Base-by-base conservation (phyloP, 2,888 invertebrate species). In the Caenorhabditis sp. region DNA sequence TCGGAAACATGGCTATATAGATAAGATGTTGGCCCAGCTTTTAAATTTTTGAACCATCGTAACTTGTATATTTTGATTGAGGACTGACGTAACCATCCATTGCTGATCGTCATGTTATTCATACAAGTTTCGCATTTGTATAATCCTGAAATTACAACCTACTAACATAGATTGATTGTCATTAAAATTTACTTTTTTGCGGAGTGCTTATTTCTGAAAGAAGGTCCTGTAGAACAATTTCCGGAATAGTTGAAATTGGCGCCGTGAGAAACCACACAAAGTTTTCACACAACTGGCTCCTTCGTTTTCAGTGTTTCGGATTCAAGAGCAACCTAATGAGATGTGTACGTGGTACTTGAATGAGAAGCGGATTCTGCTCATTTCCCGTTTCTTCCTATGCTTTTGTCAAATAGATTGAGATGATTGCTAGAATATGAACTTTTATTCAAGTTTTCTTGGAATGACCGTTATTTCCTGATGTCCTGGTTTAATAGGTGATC, bases 311-410 rank as follows among this genome's bases (percentile, higher is more conserved):
- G 49, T 66, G 66, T 66, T 31, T 58, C 58, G 44, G 58, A 35
- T 35, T 70, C 51, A 66, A 66, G 31, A 75, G 74, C 64, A 75
- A 66, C 56, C 74, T 76, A 76, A 76, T 77, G 76, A 61, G 69
- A 61, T 59, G 59, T 58, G 72, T 73, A 73, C 72, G 61, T 73
- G 72, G 58, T 35, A 49, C 61, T 51, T 73, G 63, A 44, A 63
- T 61, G 26, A 28, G 47, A 44, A 61, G n/a, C 58, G 58, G 47
- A 59, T 56, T 69, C 28, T 51, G 58, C 28, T 28, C 58, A 58
- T 49, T 64, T 66, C 35, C 64, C 28, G 22, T 51, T 66, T 22
- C 54, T 63, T 63, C 63, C 41, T 24, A 41, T 44, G 63, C 10
- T 47, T 44, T 47, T 24, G 44, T 12, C 1, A 44, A 63, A 41